These are phyloP conservation scores for Zaprionus capensis DNA, from an alignment of 1,140 invertebrate genomes.

Conservation along the genomic window DNA sequence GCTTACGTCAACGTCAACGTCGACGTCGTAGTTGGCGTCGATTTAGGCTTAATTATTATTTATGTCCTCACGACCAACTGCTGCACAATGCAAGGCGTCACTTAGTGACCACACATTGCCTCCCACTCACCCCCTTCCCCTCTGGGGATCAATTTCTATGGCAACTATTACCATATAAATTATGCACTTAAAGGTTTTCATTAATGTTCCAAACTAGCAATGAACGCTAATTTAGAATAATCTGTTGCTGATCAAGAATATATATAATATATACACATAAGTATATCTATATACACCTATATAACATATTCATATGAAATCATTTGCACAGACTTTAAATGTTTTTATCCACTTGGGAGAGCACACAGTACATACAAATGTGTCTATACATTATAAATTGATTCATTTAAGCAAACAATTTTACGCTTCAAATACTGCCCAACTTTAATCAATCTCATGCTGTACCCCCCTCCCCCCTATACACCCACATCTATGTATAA, in stretches of 20 bases:
- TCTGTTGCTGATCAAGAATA: not conserved
- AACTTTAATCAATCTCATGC: not conserved
- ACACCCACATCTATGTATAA: not conserved
- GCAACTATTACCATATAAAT: no score
- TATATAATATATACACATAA: not conserved
- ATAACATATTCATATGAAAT: no score
- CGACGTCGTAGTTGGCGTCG: not conserved
- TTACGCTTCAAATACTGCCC: not conserved
- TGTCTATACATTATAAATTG: not conserved
- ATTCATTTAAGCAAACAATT: not conserved
- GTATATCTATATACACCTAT: no score
- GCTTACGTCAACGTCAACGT: not conserved
- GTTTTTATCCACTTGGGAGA: no score
- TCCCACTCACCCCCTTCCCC: not conserved
- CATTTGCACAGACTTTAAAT: no score
- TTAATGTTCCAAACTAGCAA: no score
- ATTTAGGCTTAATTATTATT: constrained; percentile 39
- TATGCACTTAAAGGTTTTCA: no score
- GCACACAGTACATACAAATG: no score
- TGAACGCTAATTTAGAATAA: no score
- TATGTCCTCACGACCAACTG: not conserved
- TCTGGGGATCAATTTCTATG: not conserved
- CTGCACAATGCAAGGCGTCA: not conserved
- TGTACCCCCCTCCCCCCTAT: no score
- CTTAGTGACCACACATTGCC: not conserved